phyloP scores from a whole-genome alignment of 2,113 vertebrate genomes.

The Oryzias curvinotus region DNA sequence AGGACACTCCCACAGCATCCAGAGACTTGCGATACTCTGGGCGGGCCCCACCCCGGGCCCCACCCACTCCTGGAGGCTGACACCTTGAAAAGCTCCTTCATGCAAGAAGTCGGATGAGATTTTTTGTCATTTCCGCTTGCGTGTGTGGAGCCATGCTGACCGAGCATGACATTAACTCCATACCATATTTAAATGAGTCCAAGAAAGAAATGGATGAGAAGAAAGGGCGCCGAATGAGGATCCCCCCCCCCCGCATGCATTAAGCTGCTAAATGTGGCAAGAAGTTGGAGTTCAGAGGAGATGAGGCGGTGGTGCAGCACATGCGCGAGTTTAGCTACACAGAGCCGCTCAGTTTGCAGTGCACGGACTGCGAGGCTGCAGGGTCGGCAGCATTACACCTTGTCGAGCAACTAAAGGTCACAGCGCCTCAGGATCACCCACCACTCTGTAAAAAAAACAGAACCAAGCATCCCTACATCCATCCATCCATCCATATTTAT shows the following conservation, averaged over 20 bases:
- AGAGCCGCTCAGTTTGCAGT: constrained; percentile 4
- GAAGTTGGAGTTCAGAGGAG: constrained; percentile 10
- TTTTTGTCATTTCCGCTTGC: constrained; percentile 27
- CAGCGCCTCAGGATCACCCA: constrained; percentile 23
- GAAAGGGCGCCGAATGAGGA: constrained; percentile 23
- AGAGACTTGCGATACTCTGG: too few relatives aligned
- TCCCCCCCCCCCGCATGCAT: not conserved
- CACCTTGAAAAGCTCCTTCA: too few relatives aligned
- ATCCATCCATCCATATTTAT: not conserved
- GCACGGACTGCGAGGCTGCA: constrained; percentile 38
- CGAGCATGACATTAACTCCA: constrained; percentile 62
- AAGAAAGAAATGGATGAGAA: constrained; percentile 28
- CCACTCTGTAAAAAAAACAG: constrained; percentile 5
- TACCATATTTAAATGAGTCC: constrained; percentile 54
- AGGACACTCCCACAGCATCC: too few relatives aligned
- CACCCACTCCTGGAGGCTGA: too few relatives aligned
- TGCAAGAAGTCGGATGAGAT: too few relatives aligned
- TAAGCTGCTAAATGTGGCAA: constrained; percentile 20
- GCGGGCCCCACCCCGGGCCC: too few relatives aligned
- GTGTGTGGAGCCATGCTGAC: constrained; percentile 38
- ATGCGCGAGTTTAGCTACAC: constrained; percentile 25
- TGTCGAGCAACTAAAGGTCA: constrained; percentile 55
- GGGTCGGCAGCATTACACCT: constrained; percentile 44
- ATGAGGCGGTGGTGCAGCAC: not conserved
- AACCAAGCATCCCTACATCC: constrained; percentile 11